These are phyloP conservation scores for Tachyglossus aculeatus DNA, from an alignment of 2,797 vertebrate genomes.

Conservation along the genomic window DNA sequence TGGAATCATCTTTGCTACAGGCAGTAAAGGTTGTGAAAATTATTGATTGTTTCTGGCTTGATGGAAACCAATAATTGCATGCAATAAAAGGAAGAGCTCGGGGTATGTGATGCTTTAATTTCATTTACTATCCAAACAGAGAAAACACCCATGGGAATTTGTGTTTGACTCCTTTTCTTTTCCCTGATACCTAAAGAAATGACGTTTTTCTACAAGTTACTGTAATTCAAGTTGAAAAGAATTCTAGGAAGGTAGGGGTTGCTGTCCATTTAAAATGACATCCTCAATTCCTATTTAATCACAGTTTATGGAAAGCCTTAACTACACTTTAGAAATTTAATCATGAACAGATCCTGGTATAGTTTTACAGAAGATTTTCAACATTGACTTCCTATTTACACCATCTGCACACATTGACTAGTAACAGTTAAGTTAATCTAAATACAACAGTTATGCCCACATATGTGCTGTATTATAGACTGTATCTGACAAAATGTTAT, in stretches of 20 bases:
- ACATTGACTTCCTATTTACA: background rate
- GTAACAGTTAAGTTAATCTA: background rate
- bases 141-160: constrained; percentile 46
- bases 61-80: background rate
- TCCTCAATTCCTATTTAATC: constrained; percentile 55
- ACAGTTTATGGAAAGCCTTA: constrained; percentile 30
- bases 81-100: constrained; percentile 11
- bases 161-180: constrained; percentile 48
- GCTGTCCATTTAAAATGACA: constrained; percentile 45
- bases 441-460: too few species aligned
- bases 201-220: constrained; percentile 46
- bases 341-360: background rate
- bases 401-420: background rate
- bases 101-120: constrained; percentile 30
- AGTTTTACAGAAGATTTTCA: too few species aligned
- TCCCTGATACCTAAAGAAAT: constrained; percentile 56
- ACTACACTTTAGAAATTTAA: background rate
- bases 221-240: constrained; percentile 56
- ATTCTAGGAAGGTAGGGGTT: constrained; percentile 55
- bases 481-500: too few species aligned
- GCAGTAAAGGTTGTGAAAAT: constrained; percentile 41
- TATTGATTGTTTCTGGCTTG: constrained; percentile 52
- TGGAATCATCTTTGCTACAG: constrained; percentile 42
- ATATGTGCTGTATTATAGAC: too few species aligned
- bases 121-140: constrained; percentile 43